Base-by-base conservation (phyloP, 2,113 vertebrate genomes). In the Anarhynchus alexandrinus region DNA sequence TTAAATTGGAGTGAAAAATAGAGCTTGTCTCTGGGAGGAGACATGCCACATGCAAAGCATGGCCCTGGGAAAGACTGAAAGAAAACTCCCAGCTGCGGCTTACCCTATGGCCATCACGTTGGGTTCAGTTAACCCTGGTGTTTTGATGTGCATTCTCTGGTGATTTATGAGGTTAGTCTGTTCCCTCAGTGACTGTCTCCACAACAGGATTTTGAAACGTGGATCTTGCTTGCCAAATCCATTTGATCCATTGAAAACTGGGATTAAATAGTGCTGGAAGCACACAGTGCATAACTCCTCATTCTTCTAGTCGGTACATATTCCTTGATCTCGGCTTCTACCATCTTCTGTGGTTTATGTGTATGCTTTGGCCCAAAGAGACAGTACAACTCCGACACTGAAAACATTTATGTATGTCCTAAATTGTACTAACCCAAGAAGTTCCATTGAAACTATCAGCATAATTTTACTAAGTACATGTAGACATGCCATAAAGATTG, bases 131-230 rank as follows among this genome's bases (percentile, higher is more conserved):
- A 58, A 54, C 71, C 43, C 43, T 59, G 8, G 38, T 43, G 55
- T 64, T 92, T 20, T 80, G 62, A 82, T 10, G 40, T 91, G 82
- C 58, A 18, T 74, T 38, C 30, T 30, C 73, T 54, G 78, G 18
- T 88, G 47, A 83, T 92, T 70, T 77, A 47, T 38, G 79, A 78
- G 71, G 26, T 86, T 73, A 21, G 26, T 52, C 47, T 71, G 64
- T 95, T 96, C 86, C 82, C 86, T 88, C 72, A 59, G 94, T 71
- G 82, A 71, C 80, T 74, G 76, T 82, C 67, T 94, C 82, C 90
- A 71, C 69, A 90, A 81, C 82, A 88, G 51, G 32, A 51, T 74
- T 92, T 88, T 94, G 94, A 83, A 93, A 90, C 85, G 52, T 88
- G 76, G 45, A 62, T 86, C 66, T 83, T 77, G 47, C 49, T 72